phyloP scores from a whole-genome alignment of 2,797 vertebrate genomes.

The Siniperca undulata region DNA sequence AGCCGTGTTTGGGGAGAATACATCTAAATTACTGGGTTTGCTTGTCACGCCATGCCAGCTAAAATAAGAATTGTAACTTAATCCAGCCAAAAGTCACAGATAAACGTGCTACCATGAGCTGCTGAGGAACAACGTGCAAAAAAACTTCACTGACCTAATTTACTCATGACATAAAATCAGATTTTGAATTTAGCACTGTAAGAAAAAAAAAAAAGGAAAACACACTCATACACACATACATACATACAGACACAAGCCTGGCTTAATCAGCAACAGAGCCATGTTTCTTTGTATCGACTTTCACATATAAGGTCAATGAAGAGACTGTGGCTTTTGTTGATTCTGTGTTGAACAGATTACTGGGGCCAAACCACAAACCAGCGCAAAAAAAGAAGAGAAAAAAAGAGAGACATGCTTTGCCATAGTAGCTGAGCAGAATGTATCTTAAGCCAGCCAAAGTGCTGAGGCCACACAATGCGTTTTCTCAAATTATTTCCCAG shows the following conservation, averaged over 20 bases:
- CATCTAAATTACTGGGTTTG: constrained; percentile 83
- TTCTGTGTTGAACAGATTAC: constrained; percentile 82
- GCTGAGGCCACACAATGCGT: constrained; percentile 82
- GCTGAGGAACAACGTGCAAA: constrained; percentile 69
- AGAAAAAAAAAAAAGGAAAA: constrained; percentile 34
- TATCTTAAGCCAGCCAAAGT: constrained; percentile 81
- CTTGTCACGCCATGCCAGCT: constrained; percentile 81
- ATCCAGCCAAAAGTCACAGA: constrained; percentile 75
- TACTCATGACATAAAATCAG: constrained; percentile 61
- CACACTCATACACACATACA: constrained; percentile 19
- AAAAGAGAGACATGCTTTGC: constrained; percentile 40
- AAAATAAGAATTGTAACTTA: constrained; percentile 85
- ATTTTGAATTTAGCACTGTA: constrained; percentile 49
- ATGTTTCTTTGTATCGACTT: constrained; percentile 76
- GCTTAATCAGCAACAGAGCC: constrained; percentile 75
- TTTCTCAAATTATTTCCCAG: constrained; percentile 80
- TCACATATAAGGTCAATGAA: constrained; percentile 81
- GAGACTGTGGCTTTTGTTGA: constrained; percentile 79
- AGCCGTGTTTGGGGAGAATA: constrained; percentile 79
- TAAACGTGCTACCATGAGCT: constrained; percentile 73
- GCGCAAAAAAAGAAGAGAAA: constrained; percentile 20
- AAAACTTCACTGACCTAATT: constrained; percentile 71
- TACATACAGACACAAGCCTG: constrained; percentile 21
- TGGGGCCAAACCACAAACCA: constrained; percentile 75
- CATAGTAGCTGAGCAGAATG: constrained; percentile 66